Percentiles rank a stretch among this genome's conserved stretches.
phyloP scores from a whole-genome alignment of 2,888 invertebrate genomes.

The Rugalucina vietnamica region DNA sequence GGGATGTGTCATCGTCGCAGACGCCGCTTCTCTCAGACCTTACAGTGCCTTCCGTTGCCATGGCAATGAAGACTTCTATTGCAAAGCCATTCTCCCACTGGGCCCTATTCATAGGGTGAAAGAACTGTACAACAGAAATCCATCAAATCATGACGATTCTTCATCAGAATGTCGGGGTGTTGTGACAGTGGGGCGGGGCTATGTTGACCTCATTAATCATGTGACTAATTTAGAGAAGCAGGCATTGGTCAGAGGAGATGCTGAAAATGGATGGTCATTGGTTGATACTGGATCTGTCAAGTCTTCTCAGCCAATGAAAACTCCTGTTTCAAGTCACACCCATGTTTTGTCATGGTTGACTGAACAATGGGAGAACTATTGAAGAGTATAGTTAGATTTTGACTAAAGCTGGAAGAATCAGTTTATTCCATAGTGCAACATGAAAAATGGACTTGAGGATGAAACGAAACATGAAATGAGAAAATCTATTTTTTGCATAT shows the following conservation, averaged over 20 bases:
- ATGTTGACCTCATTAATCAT: conserved; percentile 66
- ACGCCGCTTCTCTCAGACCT: conserved; percentile 91
- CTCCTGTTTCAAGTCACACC: conserved; percentile 63
- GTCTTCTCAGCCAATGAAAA: neutral
- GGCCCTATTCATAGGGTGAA: conserved; percentile 1
- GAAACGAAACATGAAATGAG: too few relatives aligned
- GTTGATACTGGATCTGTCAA: conserved; percentile 33
- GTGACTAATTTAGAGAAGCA: conserved; percentile 38
- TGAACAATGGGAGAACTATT: conserved; percentile 75
- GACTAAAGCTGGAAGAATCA: too few relatives aligned
- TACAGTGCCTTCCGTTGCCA: conserved; percentile 92
- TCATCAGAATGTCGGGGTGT: conserved; percentile 57
- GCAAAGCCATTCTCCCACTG: conserved; percentile 73
- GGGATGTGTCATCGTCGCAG: conserved; percentile 97
- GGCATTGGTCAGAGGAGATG: conserved; percentile 25
- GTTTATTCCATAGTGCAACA: too few relatives aligned
- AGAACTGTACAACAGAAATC: neutral
- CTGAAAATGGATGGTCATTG: conserved; percentile 40
- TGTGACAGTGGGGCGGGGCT: conserved; percentile 75
- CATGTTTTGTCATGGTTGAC: conserved; percentile 75
- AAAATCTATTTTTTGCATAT: too few relatives aligned
- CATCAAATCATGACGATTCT: neutral
- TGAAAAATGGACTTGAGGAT: too few relatives aligned
- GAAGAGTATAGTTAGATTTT: too few relatives aligned
- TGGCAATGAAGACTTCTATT: conserved; percentile 72